Evolutionary conservation across 2,113 vertebrate genomes (phyloP).

Genomic region (Carlito syrichta): DNA sequence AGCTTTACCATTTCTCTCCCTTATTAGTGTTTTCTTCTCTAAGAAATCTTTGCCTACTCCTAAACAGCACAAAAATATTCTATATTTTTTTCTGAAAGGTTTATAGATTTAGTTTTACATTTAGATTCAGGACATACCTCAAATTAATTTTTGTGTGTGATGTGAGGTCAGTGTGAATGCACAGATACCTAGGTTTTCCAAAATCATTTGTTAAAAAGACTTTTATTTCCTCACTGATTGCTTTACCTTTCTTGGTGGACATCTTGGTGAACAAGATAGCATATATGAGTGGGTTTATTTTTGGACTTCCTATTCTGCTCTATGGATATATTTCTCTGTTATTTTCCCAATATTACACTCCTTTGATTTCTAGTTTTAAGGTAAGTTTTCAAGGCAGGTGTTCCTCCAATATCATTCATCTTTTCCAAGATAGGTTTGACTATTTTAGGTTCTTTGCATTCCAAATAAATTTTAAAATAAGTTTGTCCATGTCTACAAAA

Average conservation of each 20-base stretch:
- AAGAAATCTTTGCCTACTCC: not conserved
- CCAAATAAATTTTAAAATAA: not conserved
- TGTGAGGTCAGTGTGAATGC: not conserved
- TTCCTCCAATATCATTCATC: not conserved
- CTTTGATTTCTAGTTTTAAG: not conserved
- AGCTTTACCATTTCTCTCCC: not conserved
- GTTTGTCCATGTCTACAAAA: not conserved
- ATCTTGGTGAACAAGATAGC: not conserved
- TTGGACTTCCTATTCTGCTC: not conserved
- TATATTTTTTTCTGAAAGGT: not conserved
- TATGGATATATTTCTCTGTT: not conserved
- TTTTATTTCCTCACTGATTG: not conserved
- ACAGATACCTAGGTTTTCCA: not conserved
- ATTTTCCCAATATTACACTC: not conserved
- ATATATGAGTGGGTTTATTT: not conserved
- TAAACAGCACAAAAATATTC: not conserved
- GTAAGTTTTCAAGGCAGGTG: not conserved
- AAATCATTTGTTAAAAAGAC: not conserved
- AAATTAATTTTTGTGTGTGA: not conserved
- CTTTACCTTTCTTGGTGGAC: not conserved
- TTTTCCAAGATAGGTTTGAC: not conserved
- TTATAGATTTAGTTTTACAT: not conserved
- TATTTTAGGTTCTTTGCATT: not conserved
- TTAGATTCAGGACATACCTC: not conserved
- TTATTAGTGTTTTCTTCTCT: not conserved